These are phyloP conservation scores for Papilio xuthus DNA, from an alignment of 1,140 invertebrate species.

Conservation along the genomic window DNA sequence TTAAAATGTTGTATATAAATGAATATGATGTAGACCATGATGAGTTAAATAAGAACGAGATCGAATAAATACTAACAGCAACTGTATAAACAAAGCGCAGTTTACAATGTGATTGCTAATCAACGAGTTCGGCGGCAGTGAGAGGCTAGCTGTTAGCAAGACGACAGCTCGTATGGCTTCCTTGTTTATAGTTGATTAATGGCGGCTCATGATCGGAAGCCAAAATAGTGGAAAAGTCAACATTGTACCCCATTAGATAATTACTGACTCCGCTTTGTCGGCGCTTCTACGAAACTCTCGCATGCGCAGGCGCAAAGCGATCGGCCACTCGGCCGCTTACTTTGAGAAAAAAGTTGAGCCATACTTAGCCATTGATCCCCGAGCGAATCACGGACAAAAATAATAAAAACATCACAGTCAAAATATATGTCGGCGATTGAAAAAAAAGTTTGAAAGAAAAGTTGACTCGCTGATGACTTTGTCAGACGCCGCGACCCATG, in stretches of 20 bases:
- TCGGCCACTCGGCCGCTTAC: constrained; percentile 58
- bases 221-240: constrained; percentile 73
- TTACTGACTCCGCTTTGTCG: constrained; percentile 69
- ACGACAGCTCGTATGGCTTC: constrained; percentile 51
- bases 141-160: not conserved
- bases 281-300: constrained; percentile 65
- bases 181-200: constrained; percentile 71
- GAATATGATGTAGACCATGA: not conserved
- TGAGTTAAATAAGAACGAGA: not conserved
- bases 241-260: constrained; percentile 73
- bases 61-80: not conserved
- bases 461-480: constrained; percentile 75
- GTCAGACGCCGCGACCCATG: constrained; percentile 64
- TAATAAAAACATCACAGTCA: constrained; percentile 81
- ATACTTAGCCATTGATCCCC: constrained; percentile 67
- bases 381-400: constrained; percentile 77
- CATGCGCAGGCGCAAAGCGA: constrained; percentile 50
- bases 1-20: too few relatives aligned
- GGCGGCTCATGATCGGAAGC: constrained; percentile 69
- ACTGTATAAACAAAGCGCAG: not conserved
- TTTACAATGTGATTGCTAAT: not conserved
- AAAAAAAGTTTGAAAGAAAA: constrained; percentile 72
- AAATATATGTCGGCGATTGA: constrained; percentile 76
- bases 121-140: not conserved
- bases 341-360: constrained; percentile 66